Percentiles rank a stretch among this genome's conserved stretches.
Evolutionary conservation across 2,888 invertebrate species (phyloP).

Genomic region (Harmothoe impar): DNA sequence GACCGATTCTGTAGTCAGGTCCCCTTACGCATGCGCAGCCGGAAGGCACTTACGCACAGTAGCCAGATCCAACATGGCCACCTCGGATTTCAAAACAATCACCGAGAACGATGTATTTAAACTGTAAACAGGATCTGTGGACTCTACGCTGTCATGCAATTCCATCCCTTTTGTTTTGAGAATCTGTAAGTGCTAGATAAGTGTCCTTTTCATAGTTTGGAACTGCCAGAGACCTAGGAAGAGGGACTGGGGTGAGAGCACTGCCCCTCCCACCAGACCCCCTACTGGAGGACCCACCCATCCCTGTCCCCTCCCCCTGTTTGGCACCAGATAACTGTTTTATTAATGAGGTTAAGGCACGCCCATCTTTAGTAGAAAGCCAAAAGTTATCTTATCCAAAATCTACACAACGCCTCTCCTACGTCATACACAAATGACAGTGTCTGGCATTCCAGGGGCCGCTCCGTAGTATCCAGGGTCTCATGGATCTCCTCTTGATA

Average conservation of each 20-base stretch:
- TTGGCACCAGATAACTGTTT: neutral
- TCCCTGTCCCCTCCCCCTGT: neutral
- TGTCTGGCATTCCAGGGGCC: conserved; percentile 1
- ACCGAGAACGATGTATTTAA: conserved; percentile 10
- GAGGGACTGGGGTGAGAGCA: too few species aligned
- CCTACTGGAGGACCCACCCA: too few species aligned
- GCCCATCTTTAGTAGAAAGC: neutral
- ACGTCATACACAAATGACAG: neutral
- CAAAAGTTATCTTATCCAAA: neutral
- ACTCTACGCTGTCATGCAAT: neutral
- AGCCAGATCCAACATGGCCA: neutral
- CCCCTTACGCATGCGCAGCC: conserved; percentile 24
- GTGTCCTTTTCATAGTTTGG: neutral
- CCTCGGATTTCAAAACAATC: conserved; percentile 43
- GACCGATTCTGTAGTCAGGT: neutral
- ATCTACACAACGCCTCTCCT: conserved; percentile 11
- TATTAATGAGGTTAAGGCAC: neutral
- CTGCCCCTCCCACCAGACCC: too few species aligned
- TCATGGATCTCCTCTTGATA: neutral
- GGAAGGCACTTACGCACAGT: conserved; percentile 37
- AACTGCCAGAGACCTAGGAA: too few species aligned
- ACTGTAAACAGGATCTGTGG: conserved; percentile 33
- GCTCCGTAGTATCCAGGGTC: neutral
- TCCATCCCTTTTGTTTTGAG: neutral
- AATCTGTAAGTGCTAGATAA: neutral